phyloP scores from a whole-genome alignment of 1,140 invertebrate genomes.

The Antheraea mylitta region DNA sequence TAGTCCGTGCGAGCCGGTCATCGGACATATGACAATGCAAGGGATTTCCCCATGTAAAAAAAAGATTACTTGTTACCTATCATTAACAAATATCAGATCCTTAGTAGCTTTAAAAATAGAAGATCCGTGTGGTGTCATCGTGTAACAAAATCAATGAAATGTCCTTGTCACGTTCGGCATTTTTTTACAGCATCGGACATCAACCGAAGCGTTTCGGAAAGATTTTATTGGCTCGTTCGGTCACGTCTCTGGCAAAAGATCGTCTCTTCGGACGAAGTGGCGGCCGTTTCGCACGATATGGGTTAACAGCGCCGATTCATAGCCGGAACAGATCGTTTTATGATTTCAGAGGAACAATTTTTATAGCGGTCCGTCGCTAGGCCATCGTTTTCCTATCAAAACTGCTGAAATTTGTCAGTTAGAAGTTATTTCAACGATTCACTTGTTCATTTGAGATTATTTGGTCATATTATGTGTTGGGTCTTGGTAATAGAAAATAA shows the following conservation, averaged over 20 bases:
- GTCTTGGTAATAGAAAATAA: too few species aligned
- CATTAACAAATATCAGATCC: background rate
- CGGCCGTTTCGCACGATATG: slow-evolving; percentile 51
- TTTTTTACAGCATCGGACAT: slow-evolving; percentile 41
- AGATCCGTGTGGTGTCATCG: slow-evolving; percentile 6
- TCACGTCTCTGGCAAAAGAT: slow-evolving; percentile 51
- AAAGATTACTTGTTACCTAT: too few species aligned
- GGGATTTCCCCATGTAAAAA: too few species aligned
- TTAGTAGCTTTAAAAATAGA: background rate
- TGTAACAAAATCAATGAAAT: slow-evolving; percentile 15
- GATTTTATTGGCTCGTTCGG: slow-evolving; percentile 53
- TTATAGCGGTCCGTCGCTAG: slow-evolving; percentile 42
- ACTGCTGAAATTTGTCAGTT: slow-evolving; percentile 5
- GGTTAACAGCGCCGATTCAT: slow-evolving; percentile 57
- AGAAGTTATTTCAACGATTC: slow-evolving; percentile 3
- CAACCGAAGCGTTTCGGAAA: slow-evolving; percentile 24
- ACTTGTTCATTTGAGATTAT: background rate
- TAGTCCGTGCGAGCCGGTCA: too few species aligned
- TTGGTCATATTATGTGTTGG: background rate
- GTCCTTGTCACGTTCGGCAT: slow-evolving; percentile 40
- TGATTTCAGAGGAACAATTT: slow-evolving; percentile 48
- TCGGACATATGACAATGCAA: too few species aligned
- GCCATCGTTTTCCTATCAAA: slow-evolving; percentile 3
- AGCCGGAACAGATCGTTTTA: slow-evolving; percentile 53
- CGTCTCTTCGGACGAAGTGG: slow-evolving; percentile 40